Evolutionary conservation across 2,888 invertebrate species (phyloP).

Genomic region (Diplazon laetatorius): DNA sequence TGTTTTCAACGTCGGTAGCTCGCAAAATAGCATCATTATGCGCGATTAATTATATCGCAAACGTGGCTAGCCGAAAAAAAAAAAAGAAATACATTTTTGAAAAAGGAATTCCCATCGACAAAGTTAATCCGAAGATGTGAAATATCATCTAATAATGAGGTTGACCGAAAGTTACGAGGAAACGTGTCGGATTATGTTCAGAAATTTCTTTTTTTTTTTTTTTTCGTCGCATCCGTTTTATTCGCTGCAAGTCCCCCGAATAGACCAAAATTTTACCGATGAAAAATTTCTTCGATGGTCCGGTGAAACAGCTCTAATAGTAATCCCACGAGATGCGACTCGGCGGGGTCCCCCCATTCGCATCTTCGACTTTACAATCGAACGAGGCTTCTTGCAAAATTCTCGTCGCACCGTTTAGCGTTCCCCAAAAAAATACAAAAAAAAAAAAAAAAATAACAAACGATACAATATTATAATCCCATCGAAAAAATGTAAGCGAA

Average conservation of each 20-base stretch:
- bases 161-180: conserved; percentile 60
- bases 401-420: conserved; percentile 37
- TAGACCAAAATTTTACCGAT: conserved; percentile 36
- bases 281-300: conserved; percentile 54
- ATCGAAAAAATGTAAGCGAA: conserved; percentile 51
- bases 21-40: not conserved
- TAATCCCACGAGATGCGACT: conserved; percentile 64
- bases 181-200: conserved; percentile 59
- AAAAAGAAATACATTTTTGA: not conserved
- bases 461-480: conserved; percentile 55
- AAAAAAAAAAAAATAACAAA: conserved; percentile 21
- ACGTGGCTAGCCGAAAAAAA: not conserved
- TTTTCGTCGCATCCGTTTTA: too few species aligned
- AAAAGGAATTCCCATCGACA: not conserved
- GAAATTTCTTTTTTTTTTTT: too few species aligned
- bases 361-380: conserved; percentile 49
- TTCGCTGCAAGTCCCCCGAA: not conserved
- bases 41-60: conserved; percentile 1
- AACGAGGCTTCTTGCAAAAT: conserved; percentile 25
- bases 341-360: conserved; percentile 1
- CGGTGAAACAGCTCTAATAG: conserved; percentile 65
- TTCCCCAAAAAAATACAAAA: not conserved
- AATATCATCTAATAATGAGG: conserved; percentile 63
- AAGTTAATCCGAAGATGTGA: conserved; percentile 54
- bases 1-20: not conserved